Evolutionary conservation across 1,140 invertebrate species (phyloP), one percentile per base, ranked within the genome.

Genomic region (Heliconius nattereri): DNA sequence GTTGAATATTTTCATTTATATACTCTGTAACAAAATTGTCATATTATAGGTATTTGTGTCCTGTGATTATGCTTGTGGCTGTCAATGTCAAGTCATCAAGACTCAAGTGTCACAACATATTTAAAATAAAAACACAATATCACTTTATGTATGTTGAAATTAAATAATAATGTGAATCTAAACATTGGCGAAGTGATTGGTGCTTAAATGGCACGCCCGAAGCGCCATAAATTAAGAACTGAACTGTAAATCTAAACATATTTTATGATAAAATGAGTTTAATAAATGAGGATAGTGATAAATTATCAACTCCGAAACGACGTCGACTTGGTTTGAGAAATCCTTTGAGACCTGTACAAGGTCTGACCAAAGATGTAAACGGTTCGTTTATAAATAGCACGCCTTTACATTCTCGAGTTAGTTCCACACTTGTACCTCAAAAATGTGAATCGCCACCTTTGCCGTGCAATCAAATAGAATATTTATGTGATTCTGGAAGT

Each of bases 391-490:
- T 74, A 45, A 85, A 86, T 32, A 86, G 81, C 74, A 90, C 82
- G 23, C 85, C 88, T 57, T 83, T 78, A 81, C 37, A 78, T 45
- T 54, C 66, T 76, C 70, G 81, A 77, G 78, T 81, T 70, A 23
- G 71, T 70, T 29, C 73, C 54, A 79, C 76, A 7, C 73, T 82
- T 45, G n/a, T 73, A 72, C 60, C 75, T 29, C 78, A 84, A 8
- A 84, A 83, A 75, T 89, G 89, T 86, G 91, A 91, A 76, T 93
- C 91, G 7, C 92, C 92, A 2, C 87, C 88, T 13, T 81, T 94
- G 52, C 92, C 92, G 1, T 93, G 90, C 45, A 94, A 94, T 86
- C 92, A 94, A 88, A 84, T 91, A 23, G 89, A 94, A 83, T 94
- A 89, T 82, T 81, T 94, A 49, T 82, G 83, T 75, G 89, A 92